phyloP scores from a whole-genome alignment of 1,140 invertebrate genomes.

The Myzus persicae region DNA sequence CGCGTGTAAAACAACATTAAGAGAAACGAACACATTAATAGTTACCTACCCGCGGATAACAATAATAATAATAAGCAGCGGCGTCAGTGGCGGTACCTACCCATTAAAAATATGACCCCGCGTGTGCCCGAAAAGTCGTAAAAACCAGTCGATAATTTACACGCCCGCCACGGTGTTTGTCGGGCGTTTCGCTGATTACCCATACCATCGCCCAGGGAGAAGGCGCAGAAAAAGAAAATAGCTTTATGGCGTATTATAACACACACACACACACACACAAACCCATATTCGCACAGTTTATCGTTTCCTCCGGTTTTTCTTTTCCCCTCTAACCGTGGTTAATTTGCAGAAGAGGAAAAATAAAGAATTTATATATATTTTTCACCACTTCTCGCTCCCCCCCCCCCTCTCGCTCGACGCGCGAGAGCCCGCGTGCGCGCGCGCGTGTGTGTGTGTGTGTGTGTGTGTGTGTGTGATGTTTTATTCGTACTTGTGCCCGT shows the following conservation, averaged over 20 bases:
- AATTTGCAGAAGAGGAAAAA: constrained; percentile 54
- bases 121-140: constrained; percentile 29
- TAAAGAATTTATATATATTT: constrained; percentile 51
- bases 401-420: neutral
- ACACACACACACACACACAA: neutral
- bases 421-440: no score
- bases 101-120: constrained; percentile 10
- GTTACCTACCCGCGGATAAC: neutral
- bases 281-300: neutral
- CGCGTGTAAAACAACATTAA: neutral
- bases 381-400: neutral
- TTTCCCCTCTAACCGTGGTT: constrained; percentile 48
- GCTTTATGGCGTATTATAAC: constrained; percentile 27
- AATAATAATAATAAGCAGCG: constrained; percentile 16
- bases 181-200: constrained; percentile 38
- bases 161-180: constrained; percentile 29
- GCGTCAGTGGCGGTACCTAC: neutral
- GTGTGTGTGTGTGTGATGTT: constrained; percentile 13
- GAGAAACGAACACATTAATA: neutral
- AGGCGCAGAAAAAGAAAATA: constrained; percentile 30
- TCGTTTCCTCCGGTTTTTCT: constrained; percentile 41
- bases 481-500: constrained; percentile 56
- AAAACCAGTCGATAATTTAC: constrained; percentile 56
- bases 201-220: neutral
- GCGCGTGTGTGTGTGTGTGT: neutral